Evolutionary conservation across 2,888 invertebrate genomes (phyloP), one percentile per base, ranked within the genome.

Genomic region (Nomada goodeniana): DNA sequence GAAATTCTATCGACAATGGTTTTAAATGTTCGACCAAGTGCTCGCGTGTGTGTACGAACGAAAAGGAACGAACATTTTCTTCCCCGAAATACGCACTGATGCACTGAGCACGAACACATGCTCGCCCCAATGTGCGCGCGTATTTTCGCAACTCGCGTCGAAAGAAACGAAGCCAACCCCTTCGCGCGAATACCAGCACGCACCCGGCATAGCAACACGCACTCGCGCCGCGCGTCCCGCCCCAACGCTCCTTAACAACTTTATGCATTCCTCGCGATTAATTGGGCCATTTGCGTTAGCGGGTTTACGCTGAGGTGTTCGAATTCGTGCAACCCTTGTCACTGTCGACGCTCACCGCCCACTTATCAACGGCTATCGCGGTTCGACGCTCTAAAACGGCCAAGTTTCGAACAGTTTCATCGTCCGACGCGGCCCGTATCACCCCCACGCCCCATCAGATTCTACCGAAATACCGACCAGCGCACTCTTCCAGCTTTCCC

Each of bases 221-320:
- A n/a, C 26, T 23, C 47, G 57, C 44, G 44, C 36, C n/a, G 52
- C 76, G 15, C 55, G 23, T 63, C 57, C 55, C 63, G 26, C 60
- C 60, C 26, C 59, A 82, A 82, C 74, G 80, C 76, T 82, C 80
- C 80, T 80, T 80, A 82, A 82, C 74, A 80, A 74, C 80, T 76
- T 82, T 81, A 76, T 67, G 68, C 76, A 64, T 64, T 81, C 60
- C 52, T 76, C 72, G 72, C 69, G 65, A 81, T 81, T 69, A 59
- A 82, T 80, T 53, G 53, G n/a, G 20, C 72, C 81, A 50, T 79
- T 79, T 65, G 73, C 73, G 60, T 55, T 60, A 50, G 47, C 47
- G 29, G 20, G 42, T 23, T 23, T 59, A 53, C 55, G 55, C 29
- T 13, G 64, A 57, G 80, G n/a, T 52, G 71, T 80, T 80, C 67